A percentile compares a stretch with the other conserved stretches of the same genome.
Conservation (phyloP, 1,140 invertebrate species). For the Ceratitis capitata region DNA sequence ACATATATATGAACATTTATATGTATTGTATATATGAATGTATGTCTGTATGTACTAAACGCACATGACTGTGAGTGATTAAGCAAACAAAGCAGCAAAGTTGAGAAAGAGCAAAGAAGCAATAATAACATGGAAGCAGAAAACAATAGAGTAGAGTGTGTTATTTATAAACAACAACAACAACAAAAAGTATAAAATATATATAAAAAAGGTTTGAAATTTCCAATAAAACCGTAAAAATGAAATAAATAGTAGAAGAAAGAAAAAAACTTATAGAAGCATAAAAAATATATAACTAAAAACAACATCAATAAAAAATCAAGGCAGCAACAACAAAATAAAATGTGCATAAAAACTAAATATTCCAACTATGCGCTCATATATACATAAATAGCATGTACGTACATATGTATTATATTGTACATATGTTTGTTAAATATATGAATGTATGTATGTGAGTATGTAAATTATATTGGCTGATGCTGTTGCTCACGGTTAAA, state of each 20-base stretch:
- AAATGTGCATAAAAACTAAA: not conserved
- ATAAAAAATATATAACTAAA: not conserved
- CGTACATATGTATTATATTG: too few species aligned
- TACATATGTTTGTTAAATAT: too few species aligned
- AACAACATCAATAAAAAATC: not conserved
- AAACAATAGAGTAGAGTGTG: conserved; percentile 31
- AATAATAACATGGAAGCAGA: conserved; percentile 7
- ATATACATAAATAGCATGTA: too few species aligned
- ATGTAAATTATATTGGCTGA: too few species aligned
- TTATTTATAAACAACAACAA: conserved; percentile 35
- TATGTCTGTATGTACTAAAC: too few species aligned
- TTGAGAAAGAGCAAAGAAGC: conserved; percentile 28
- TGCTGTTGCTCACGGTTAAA: not conserved
- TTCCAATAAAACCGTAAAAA: too few species aligned
- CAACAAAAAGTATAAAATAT: not conserved
- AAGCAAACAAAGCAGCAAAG: conserved; percentile 34
- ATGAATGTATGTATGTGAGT: too few species aligned
- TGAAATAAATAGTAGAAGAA: too few species aligned
- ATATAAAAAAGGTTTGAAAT: too few species aligned
- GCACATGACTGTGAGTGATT: conserved; percentile 22
- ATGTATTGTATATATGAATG: too few species aligned
- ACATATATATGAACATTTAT: too few species aligned
- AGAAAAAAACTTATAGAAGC: not conserved
- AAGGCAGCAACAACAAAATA: too few species aligned
- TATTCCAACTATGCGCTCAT: conserved; percentile 20